Conservation (phyloP, 1,140 invertebrate genomes). For the Papilio dardanus region DNA sequence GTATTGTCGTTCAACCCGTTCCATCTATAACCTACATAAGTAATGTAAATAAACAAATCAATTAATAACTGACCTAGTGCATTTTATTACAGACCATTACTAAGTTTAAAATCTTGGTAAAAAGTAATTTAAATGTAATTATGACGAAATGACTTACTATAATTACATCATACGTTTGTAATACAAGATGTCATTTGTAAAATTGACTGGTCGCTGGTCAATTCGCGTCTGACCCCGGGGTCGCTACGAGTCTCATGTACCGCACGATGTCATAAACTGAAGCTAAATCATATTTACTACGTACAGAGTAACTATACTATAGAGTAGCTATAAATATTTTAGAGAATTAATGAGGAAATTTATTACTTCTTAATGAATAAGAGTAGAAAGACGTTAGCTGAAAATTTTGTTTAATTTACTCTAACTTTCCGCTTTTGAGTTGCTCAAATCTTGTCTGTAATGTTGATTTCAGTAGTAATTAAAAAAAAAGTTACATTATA, state of each 20-base stretch:
- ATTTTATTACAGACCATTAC: not conserved
- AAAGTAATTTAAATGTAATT: not conserved
- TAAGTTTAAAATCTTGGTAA: not conserved
- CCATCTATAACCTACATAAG: not conserved
- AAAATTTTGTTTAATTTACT: too few species aligned
- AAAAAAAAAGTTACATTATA: too few species aligned
- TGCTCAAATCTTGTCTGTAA: too few species aligned
- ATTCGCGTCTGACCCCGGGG: not conserved
- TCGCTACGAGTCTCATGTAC: conserved; percentile 1
- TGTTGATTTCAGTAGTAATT: too few species aligned
- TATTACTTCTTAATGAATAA: not conserved
- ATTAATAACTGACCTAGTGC: not conserved
- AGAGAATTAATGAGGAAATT: not conserved
- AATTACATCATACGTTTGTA: not conserved
- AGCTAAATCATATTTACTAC: not conserved
- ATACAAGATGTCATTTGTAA: not conserved
- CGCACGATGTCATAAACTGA: not conserved
- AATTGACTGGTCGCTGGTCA: not conserved
- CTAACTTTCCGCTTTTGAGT: too few species aligned
- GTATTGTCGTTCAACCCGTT: not conserved
- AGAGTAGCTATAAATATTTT: not conserved
- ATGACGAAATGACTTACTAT: not conserved
- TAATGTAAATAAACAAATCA: conserved; percentile 2
- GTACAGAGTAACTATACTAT: not conserved
- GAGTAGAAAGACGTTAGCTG: too few species aligned